These are phyloP conservation scores for Psilanteris sp. DNA, from an alignment of 1,140 invertebrate genomes.

Conservation along the genomic window DNA sequence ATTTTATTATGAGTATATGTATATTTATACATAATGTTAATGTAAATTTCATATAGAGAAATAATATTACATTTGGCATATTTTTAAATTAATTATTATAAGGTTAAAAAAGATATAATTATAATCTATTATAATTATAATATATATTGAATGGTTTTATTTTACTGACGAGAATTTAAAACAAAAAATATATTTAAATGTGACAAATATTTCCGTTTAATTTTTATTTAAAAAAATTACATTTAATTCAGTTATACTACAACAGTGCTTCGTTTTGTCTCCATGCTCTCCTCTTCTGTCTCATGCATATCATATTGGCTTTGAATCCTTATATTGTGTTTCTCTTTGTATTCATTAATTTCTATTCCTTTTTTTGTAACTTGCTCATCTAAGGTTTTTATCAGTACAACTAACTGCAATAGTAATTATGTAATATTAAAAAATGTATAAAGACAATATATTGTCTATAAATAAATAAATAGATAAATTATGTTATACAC, in stretches of 20 bases:
- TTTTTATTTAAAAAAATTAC: constrained; percentile 3
- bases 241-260: constrained; percentile 68
- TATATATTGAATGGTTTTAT: no score
- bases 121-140: no score
- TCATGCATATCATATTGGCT: constrained; percentile 82
- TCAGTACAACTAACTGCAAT: constrained; percentile 86
- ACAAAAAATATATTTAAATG: no score
- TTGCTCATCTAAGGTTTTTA: constrained; percentile 89
- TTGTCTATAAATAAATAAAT: neutral
- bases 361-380: constrained; percentile 92
- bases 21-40: no score
- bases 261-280: constrained; percentile 81
- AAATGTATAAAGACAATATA: constrained; percentile 4
- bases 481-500: no score
- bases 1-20: no score
- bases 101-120: no score
- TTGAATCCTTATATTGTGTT: constrained; percentile 90
- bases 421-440: constrained; percentile 35
- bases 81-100: no score
- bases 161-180: no score
- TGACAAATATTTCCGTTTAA: no score
- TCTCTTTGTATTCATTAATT: constrained; percentile 96
- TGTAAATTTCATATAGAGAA: no score
- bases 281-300: constrained; percentile 75
- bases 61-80: no score